A percentile compares a stretch with the other conserved stretches of the same genome.
Evolutionary conservation across 2,888 invertebrate genomes (phyloP).

Genomic region (Campoplex capitator): DNA sequence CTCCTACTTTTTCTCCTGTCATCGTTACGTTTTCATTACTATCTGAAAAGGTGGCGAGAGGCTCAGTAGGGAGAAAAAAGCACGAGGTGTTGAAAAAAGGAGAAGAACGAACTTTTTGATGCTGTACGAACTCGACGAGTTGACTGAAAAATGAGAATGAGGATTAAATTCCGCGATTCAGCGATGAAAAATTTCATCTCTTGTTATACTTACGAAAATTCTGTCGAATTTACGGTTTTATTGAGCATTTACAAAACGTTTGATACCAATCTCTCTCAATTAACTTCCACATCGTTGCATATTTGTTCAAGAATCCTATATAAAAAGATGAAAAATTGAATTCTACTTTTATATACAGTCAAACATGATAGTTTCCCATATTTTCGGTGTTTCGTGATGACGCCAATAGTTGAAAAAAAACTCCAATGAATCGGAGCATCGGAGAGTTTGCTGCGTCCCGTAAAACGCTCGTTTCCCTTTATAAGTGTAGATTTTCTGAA

Average conservation of each 20-base stretch:
- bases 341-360: background rate
- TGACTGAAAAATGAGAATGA: background rate
- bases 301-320: background rate
- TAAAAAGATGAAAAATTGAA: background rate
- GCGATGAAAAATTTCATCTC: constrained; percentile 49
- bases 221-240: background rate
- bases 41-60: constrained; percentile 19
- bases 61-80: background rate
- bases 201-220: background rate
- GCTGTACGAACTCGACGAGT: constrained; percentile 17
- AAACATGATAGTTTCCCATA: background rate
- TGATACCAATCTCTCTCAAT: background rate
- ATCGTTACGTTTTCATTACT: constrained; percentile 31
- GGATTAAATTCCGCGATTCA: constrained; percentile 34
- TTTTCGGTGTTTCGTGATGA: background rate
- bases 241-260: constrained; percentile 10
- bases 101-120: constrained; percentile 5
- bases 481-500: background rate
- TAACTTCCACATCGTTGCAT: background rate
- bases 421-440: too few relatives aligned
- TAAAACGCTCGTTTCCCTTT: background rate
- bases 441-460: too few relatives aligned
- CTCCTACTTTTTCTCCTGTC: constrained; percentile 9
- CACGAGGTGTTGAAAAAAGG: constrained; percentile 10
- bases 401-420: too few relatives aligned